Evolutionary conservation across 2,797 vertebrate species (phyloP).

Genomic region (Pseudocheirus occidentalis): DNA sequence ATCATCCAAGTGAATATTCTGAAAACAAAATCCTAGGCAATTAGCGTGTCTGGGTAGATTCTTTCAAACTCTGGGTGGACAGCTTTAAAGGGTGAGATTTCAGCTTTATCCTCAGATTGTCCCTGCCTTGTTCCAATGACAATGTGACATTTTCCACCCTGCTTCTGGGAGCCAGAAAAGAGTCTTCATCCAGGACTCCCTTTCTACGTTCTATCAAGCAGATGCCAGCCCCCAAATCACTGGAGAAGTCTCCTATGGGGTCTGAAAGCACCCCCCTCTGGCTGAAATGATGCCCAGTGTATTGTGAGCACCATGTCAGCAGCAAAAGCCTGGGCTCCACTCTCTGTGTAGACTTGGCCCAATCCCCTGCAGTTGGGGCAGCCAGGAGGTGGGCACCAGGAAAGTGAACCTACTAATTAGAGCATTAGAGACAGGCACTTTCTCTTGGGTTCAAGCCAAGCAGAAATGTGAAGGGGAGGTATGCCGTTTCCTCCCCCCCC

Average conservation of each 20-base stretch:
- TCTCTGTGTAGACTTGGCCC: background rate
- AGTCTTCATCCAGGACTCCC: background rate
- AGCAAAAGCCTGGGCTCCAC: background rate
- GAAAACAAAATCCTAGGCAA: slow-evolving; percentile 46
- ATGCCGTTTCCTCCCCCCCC: too few relatives aligned
- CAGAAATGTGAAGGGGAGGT: background rate
- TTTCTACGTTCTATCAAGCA: too few relatives aligned
- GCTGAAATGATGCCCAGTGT: background rate
- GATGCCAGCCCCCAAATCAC: background rate
- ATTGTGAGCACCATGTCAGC: background rate
- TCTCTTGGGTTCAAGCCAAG: background rate
- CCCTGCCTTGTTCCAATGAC: slow-evolving; percentile 72
- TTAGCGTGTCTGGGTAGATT: slow-evolving; percentile 61
- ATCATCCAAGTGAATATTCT: slow-evolving; percentile 55
- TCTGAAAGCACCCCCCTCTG: background rate
- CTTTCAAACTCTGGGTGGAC: slow-evolving; percentile 58
- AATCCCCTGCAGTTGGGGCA: background rate
- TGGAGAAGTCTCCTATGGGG: background rate
- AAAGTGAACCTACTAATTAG: background rate
- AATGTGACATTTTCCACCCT: slow-evolving; percentile 68
- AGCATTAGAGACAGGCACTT: background rate
- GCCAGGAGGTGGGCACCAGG: background rate
- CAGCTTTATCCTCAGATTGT: slow-evolving; percentile 59
- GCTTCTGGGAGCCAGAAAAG: slow-evolving; percentile 61
- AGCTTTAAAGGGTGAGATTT: slow-evolving; percentile 53